These are phyloP conservation scores for Coelopa pilipes DNA, from an alignment of 2,888 invertebrate species.

Conservation along the genomic window DNA sequence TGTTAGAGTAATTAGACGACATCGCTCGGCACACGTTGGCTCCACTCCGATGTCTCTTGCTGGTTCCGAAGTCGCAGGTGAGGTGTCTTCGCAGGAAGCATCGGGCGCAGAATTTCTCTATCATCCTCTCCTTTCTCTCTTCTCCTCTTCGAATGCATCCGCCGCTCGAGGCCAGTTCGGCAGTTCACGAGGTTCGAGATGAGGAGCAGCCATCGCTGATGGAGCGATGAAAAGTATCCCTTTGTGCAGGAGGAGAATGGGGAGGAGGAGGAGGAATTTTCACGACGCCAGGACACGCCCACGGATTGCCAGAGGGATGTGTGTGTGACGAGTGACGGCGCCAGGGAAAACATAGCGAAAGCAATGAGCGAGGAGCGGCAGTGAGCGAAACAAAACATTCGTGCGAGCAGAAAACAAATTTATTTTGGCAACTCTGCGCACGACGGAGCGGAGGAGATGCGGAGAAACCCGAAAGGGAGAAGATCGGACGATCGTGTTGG, in stretches of 20 bases:
- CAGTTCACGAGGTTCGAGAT: too few species aligned
- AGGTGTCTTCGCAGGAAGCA: too few species aligned
- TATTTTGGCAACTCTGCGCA: constrained; percentile 20
- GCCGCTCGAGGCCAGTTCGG: too few species aligned
- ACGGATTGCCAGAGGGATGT: neutral
- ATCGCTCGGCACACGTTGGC: neutral
- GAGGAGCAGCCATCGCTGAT: too few species aligned
- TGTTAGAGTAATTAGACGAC: constrained; percentile 24
- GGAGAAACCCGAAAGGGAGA: too few species aligned
- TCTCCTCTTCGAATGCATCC: too few species aligned
- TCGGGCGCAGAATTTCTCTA: too few species aligned
- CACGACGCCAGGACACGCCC: neutral
- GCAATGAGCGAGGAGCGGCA: neutral
- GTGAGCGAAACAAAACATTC: neutral
- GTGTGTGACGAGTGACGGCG: neutral
- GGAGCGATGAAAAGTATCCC: too few species aligned
- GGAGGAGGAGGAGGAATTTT: neutral
- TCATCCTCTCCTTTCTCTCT: too few species aligned
- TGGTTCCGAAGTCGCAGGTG: neutral
- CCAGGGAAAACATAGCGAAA: neutral
- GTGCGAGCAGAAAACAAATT: constrained; percentile 20
- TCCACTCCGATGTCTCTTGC: neutral
- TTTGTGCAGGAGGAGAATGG: too few species aligned
- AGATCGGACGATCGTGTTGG: too few species aligned
- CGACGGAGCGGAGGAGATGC: neutral